phyloP scores from a whole-genome alignment of 1,140 invertebrate genomes.

The Penaeus chinensis region DNA sequence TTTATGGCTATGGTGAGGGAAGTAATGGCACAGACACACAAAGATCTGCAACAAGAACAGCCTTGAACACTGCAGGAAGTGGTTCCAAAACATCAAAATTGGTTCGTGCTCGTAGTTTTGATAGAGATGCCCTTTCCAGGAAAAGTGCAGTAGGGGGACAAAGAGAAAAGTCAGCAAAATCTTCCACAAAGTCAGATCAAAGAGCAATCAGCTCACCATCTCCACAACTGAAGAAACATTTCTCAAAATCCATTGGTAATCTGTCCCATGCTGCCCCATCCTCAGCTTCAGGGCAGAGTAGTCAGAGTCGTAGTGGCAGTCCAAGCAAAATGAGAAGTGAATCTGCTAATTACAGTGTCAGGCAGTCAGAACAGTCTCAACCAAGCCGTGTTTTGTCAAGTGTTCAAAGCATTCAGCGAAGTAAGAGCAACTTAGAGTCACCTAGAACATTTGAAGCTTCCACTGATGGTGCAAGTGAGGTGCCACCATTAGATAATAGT shows the following conservation, averaged over 20 bases:
- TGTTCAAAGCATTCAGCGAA: neutral
- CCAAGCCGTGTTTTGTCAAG: neutral
- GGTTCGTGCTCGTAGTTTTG: constrained; percentile 43
- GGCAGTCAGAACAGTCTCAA: neutral
- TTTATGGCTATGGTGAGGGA: constrained; percentile 29
- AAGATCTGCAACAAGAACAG: constrained; percentile 9
- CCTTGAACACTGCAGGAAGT: neutral
- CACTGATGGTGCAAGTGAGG: no score
- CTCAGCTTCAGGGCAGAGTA: neutral
- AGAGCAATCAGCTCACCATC: constrained; percentile 12
- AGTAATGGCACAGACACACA: constrained; percentile 30
- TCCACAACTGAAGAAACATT: constrained; percentile 27
- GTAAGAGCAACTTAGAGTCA: constrained; percentile 22
- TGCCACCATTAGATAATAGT: no score
- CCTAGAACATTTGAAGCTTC: no score
- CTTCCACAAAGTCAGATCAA: neutral
- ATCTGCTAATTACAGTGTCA: neutral
- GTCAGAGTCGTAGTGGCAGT: neutral
- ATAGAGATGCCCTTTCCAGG: constrained; percentile 15
- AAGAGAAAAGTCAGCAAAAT: neutral
- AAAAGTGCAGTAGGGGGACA: neutral
- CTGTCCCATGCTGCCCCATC: neutral
- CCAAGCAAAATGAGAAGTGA: neutral
- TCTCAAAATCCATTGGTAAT: constrained; percentile 25
- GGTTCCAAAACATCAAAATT: constrained; percentile 29